These are phyloP conservation scores for Psittacara wagleri DNA, from an alignment of 2,113 vertebrate genomes.

Conservation along the genomic window DNA sequence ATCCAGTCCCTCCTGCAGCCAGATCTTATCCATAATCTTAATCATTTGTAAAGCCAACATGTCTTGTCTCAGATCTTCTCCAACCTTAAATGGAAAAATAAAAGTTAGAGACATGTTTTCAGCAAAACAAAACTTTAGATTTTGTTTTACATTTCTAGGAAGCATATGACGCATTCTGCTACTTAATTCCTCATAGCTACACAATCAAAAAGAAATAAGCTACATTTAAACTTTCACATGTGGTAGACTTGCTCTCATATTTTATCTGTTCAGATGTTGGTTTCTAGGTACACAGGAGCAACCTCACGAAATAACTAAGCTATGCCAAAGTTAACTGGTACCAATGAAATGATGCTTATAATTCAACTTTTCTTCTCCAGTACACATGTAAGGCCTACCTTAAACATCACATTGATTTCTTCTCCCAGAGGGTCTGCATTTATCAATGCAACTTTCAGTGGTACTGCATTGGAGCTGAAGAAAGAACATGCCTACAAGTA, in stretches of 20 bases:
- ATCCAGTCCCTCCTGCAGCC: conserved; percentile 96
- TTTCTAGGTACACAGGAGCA: background rate
- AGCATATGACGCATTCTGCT: background rate
- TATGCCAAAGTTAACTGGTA: background rate
- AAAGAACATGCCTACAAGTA: conserved; percentile 92
- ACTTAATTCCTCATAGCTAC: background rate
- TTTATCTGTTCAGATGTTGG: background rate
- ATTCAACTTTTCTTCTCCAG: background rate
- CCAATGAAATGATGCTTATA: background rate
- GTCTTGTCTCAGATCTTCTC: conserved; percentile 96
- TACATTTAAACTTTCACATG: background rate
- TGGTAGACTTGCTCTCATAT: background rate
- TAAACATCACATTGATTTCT: conserved; percentile 99
- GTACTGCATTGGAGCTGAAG: conserved; percentile 98
- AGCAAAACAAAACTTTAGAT: background rate
- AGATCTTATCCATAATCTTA: conserved; percentile 98
- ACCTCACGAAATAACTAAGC: background rate
- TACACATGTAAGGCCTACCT: conserved; percentile 75
- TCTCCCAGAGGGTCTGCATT: conserved; percentile 94
- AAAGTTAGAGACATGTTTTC: background rate
- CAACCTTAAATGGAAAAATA: conserved; percentile 79
- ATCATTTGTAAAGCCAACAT: conserved; percentile 99
- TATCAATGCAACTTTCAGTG: conserved; percentile 89
- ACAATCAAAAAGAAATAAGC: background rate
- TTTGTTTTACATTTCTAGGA: background rate